Percentiles rank a stretch among this genome's conserved stretches.
phyloP scores from a whole-genome alignment of 2,888 invertebrate species.

The Epinotia ramella region DNA sequence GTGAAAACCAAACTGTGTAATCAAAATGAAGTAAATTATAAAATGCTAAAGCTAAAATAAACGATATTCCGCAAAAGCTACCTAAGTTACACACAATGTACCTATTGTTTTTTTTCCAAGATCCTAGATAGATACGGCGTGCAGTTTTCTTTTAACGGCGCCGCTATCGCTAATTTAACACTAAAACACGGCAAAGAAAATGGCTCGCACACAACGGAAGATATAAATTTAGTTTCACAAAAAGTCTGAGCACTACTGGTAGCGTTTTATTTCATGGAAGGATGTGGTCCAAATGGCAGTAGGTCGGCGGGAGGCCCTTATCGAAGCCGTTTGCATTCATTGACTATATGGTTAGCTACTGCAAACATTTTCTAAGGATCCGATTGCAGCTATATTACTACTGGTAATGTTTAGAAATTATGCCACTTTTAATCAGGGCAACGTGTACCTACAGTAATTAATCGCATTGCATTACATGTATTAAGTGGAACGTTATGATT shows the following conservation, averaged over 20 bases:
- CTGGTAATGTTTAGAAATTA: conserved; percentile 38
- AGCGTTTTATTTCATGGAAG: conserved; percentile 53
- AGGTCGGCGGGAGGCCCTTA: conserved; percentile 56
- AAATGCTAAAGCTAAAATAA: conserved; percentile 1
- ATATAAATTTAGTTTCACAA: conserved; percentile 65
- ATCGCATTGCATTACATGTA: conserved; percentile 31
- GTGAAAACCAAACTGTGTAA: no score
- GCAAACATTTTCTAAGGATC: conserved; percentile 25
- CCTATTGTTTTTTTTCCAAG: conserved; percentile 22
- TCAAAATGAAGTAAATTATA: neutral
- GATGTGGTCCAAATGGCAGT: conserved; percentile 57
- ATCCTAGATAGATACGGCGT: conserved; percentile 35
- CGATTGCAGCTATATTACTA: conserved; percentile 22
- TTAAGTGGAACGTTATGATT: conserved; percentile 37
- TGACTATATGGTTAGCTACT: conserved; percentile 49
- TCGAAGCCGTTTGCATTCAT: conserved; percentile 59
- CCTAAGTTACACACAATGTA: conserved; percentile 11
- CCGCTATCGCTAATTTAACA: conserved; percentile 52
- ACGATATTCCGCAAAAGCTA: conserved; percentile 12
- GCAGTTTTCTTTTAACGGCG: conserved; percentile 49
- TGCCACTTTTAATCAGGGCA: conserved; percentile 21
- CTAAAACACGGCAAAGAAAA: conserved; percentile 43
- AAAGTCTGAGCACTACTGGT: conserved; percentile 53
- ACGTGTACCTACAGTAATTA: conserved; percentile 37
- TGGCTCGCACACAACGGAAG: conserved; percentile 59